Percentiles rank a stretch among this genome's conserved stretches.
These are phyloP conservation scores for Trichonephila inaurata DNA, from an alignment of 1,140 invertebrate species.

Conservation along the genomic window DNA sequence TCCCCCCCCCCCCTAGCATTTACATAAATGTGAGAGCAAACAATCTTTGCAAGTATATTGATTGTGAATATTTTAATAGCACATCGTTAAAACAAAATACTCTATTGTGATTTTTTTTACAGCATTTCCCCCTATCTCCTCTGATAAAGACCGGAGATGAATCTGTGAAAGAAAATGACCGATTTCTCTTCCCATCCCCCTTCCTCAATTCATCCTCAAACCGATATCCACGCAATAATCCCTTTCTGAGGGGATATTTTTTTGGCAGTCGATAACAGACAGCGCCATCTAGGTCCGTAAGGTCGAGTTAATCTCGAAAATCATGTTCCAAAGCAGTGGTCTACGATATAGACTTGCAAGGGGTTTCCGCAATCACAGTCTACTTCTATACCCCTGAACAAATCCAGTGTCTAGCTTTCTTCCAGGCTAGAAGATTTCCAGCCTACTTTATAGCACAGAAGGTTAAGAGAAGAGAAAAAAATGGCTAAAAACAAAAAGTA, in stretches of 20 bases:
- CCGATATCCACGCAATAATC: conserved; percentile 32
- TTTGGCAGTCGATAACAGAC: background rate
- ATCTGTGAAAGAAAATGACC: conserved; percentile 10
- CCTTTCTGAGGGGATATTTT: conserved; percentile 26
- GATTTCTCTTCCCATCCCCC: background rate
- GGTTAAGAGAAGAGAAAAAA: background rate
- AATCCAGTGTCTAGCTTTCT: conserved; percentile 49
- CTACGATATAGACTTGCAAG: background rate
- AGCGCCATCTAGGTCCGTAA: conserved; percentile 57
- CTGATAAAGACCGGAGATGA: background rate
- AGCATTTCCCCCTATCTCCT: background rate
- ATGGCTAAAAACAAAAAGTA: conserved; percentile 9
- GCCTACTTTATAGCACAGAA: background rate
- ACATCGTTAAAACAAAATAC: background rate
- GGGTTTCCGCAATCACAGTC: background rate
- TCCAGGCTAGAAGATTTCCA: background rate
- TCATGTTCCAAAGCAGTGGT: conserved; percentile 30
- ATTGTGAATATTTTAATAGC: background rate
- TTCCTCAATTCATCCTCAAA: background rate
- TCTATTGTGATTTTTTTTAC: background rate
- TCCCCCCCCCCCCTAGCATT: too few relatives aligned
- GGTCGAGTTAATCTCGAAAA: conserved; percentile 49
- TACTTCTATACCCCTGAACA: background rate
- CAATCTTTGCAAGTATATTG: background rate
- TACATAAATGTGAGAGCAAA: background rate